Conservation (phyloP, 92 coral and sea anemone genomes). For the Siderastrea radians region DNA sequence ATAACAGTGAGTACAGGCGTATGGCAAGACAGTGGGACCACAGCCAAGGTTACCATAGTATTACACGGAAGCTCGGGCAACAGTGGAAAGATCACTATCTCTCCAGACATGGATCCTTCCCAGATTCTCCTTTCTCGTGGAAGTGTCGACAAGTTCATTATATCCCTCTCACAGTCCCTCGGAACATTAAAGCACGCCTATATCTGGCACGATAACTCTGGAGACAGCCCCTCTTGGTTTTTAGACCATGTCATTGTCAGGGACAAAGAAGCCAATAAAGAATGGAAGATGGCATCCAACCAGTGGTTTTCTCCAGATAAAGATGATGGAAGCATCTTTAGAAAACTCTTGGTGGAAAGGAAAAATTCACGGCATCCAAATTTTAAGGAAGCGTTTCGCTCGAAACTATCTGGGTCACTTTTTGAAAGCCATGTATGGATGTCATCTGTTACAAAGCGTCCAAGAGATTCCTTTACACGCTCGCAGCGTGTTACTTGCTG, state of each 20-base stretch:
- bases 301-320: slow-evolving; percentile 79
- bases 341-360: slow-evolving; percentile 53
- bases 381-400: slow-evolving; percentile 63
- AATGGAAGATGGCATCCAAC: slow-evolving; percentile 64
- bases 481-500: slow-evolving; percentile 89
- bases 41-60: slow-evolving; percentile 47
- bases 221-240: slow-evolving; percentile 82
- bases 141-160: slow-evolving; percentile 66
- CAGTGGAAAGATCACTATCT: slow-evolving; percentile 26
- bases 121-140: slow-evolving; percentile 31
- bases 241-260: slow-evolving; percentile 58
- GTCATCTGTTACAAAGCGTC: slow-evolving; percentile 80
- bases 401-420: slow-evolving; percentile 60
- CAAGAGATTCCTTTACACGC: slow-evolving; percentile 77
- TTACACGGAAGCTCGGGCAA: slow-evolving; percentile 28
- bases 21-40: slow-evolving; percentile 38
- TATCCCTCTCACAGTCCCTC: slow-evolving; percentile 57
- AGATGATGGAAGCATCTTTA: slow-evolving; percentile 76
- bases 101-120: not conserved
- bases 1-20: slow-evolving; percentile 43
- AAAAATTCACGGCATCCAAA: slow-evolving; percentile 44
- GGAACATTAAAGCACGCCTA: slow-evolving; percentile 69
- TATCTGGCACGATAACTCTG: slow-evolving; percentile 84
- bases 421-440: slow-evolving; percentile 90
- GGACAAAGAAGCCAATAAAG: slow-evolving; percentile 44